phyloP scores from a whole-genome alignment of 2,888 invertebrate species.

The Malthinus flaveolus region DNA sequence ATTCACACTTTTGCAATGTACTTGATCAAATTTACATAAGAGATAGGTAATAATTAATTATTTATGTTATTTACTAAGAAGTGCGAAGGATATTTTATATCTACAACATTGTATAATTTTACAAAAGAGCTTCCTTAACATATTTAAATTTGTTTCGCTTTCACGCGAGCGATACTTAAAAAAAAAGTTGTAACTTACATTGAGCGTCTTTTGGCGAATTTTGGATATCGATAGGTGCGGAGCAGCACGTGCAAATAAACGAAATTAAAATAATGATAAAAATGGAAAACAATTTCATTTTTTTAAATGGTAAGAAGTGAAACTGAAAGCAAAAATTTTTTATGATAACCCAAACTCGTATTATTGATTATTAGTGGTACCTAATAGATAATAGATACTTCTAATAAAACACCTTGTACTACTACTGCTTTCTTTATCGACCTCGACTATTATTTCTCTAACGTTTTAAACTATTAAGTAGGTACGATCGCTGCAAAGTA shows the following conservation, averaged over 20 bases:
- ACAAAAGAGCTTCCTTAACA: background rate
- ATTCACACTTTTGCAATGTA: conserved; percentile 8
- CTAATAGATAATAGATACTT: conserved; percentile 11
- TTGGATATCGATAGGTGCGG: conserved; percentile 22
- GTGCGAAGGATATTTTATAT: background rate
- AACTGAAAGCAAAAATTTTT: conserved; percentile 18
- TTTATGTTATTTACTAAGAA: background rate
- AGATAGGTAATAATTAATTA: background rate
- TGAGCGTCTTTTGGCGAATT: conserved; percentile 26
- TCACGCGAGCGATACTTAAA: background rate
- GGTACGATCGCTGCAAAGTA: conserved; percentile 9
- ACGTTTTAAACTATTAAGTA: conserved; percentile 7
- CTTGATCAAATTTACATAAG: conserved; percentile 10
- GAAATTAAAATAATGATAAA: conserved; percentile 23
- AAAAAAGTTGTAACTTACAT: conserved; percentile 24
- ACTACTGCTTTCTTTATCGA: conserved; percentile 25
- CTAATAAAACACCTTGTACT: conserved; percentile 23
- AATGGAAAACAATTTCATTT: conserved; percentile 27
- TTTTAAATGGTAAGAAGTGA: conserved; percentile 5
- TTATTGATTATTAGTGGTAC: conserved; percentile 9
- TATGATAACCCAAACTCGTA: background rate
- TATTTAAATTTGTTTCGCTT: background rate
- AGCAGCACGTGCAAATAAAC: conserved; percentile 10
- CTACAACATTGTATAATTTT: background rate
- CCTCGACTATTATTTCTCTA: conserved; percentile 29